Percentiles rank a stretch among this genome's conserved stretches.
These are phyloP conservation scores for Neocloeon triangulifer DNA, from an alignment of 1,140 invertebrate species.

Conservation along the genomic window DNA sequence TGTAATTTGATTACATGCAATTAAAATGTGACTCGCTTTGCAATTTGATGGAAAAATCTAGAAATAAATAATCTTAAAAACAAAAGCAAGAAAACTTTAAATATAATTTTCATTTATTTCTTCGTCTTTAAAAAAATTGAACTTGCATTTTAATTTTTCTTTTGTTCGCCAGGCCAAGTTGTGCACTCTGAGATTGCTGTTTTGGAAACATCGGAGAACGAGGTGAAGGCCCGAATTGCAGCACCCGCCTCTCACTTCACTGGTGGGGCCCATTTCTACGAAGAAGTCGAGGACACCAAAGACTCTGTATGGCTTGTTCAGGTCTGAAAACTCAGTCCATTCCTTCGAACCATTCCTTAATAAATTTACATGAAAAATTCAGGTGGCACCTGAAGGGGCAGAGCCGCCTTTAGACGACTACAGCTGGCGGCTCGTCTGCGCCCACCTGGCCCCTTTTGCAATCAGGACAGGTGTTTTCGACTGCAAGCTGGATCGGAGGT, in stretches of 20 bases:
- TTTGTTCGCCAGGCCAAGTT: constrained; percentile 10
- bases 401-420: constrained; percentile 14
- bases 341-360: too few species aligned
- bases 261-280: constrained; percentile 23
- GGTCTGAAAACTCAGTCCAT: too few species aligned
- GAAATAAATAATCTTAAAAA: too few species aligned
- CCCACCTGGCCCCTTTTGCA: constrained; percentile 21
- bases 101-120: too few species aligned
- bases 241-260: constrained; percentile 19
- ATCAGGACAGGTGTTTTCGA: constrained; percentile 23
- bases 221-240: constrained; percentile 6
- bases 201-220: constrained; percentile 5
- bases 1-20: too few species aligned
- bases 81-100: too few species aligned
- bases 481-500: constrained; percentile 21
- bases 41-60: too few species aligned
- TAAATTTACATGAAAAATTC: too few species aligned
- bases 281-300: constrained; percentile 29
- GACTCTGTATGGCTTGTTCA: constrained; percentile 30
- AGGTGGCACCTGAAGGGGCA: constrained; percentile 4
- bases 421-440: constrained; percentile 19
- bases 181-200: constrained; percentile 12
- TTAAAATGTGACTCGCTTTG: too few species aligned
- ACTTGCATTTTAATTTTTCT: background rate
- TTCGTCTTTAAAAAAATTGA: background rate